Evolutionary conservation across 2,888 invertebrate species (phyloP), one percentile per base, ranked within the genome.

Genomic region (Cheilosia impressa): DNA sequence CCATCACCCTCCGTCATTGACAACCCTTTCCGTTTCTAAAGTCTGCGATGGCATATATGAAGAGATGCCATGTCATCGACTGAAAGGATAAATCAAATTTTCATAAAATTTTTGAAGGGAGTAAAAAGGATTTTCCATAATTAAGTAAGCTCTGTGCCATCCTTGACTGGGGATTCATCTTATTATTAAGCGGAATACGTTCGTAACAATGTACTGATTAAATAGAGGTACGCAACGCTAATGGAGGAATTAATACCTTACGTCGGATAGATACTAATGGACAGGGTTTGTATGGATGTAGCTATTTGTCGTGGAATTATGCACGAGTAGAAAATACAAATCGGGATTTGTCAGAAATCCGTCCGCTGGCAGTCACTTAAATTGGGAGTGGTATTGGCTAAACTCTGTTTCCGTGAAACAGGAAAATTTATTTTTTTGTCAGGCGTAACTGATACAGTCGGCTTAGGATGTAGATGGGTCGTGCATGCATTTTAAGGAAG

Each of bases 31-130:
- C 31, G 38, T 43, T 41, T 43, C 24, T 38, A 10, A 45, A 24
- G 52, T 45, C 22, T 6, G 34, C 47, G 27, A 52, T 17, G n/a
- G 43, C 41, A 38, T 73, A 77, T 71, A 53, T 9, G 52, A 22
- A 78, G 58, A 68, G 66, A 72, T 72, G 85, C 66, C 68, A 72
- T 68, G 71, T 81, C 81, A 81, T 76, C 76, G 62, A 77, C 90
- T 91, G 91, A 91, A 91, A 90, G 91, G 91, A 91, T 91, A 92
- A 91, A 91, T 91, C 91, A 92, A 92, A 91, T 92, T 92, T 91
- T 91, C 91, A 90, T 89, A 90, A 90, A 90, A 90, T 91, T 89
- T 89, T 87, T 77, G 85, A 85, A 85, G 72, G 81, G 85, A 76
- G 85, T 85, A 85, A 76, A 83, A 85, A 81, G 85, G 81, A 81